These are phyloP conservation scores for Tiliacea aurago DNA, from an alignment of 2,888 invertebrate genomes.

Conservation along the genomic window DNA sequence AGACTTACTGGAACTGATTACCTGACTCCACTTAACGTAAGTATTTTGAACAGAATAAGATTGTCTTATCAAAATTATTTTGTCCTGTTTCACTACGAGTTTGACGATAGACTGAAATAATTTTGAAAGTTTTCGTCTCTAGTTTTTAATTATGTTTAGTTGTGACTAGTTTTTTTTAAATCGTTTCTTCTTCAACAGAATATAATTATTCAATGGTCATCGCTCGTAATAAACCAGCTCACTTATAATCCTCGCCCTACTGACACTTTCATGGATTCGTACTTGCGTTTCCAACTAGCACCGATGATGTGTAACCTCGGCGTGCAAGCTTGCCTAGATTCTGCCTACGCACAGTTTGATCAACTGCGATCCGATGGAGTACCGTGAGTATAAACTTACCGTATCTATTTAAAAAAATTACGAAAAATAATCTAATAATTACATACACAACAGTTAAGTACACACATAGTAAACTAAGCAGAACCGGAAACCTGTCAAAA, in stretches of 20 bases:
- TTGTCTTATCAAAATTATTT: neutral
- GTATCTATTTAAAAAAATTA: no score
- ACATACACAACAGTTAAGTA: neutral
- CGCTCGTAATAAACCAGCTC: conserved; percentile 72
- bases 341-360: conserved; percentile 75
- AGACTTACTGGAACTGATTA: conserved; percentile 75
- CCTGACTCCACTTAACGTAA: conserved; percentile 73
- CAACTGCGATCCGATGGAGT: conserved; percentile 55
- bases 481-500: neutral
- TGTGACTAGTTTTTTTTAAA: neutral
- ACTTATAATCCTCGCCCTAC: conserved; percentile 70
- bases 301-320: conserved; percentile 79
- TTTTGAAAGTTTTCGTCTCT: neutral
- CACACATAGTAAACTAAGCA: neutral
- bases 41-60: conserved; percentile 32
- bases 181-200: conserved; percentile 64
- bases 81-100: neutral
- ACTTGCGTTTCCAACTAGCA: conserved; percentile 82
- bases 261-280: conserved; percentile 82
- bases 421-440: no score
- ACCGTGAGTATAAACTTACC: conserved; percentile 72
- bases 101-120: neutral
- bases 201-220: conserved; percentile 75
- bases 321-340: conserved; percentile 69
- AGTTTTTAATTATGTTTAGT: neutral